Percentiles rank a stretch among this genome's conserved stretches.
Conservation (phyloP, 2,888 invertebrate genomes). For the Arge pagana region DNA sequence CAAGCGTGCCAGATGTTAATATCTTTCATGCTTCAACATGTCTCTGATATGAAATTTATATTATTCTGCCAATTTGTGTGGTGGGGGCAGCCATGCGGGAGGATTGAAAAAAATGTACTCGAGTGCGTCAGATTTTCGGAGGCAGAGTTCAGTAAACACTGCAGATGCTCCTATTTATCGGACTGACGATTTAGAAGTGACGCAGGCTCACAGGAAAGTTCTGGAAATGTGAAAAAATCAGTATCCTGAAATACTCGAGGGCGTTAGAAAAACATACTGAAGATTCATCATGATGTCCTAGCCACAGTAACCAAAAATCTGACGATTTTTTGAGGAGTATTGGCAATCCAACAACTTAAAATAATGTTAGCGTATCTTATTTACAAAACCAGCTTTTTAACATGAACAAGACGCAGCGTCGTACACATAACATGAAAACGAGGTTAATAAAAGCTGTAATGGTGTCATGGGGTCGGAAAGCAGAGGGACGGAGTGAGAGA, state of each 20-base stretch:
- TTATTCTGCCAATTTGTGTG: constrained; percentile 31
- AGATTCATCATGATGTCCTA: constrained; percentile 21
- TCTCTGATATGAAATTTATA: constrained; percentile 26
- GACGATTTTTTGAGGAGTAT: constrained; percentile 15
- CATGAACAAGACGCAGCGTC: too few relatives aligned
- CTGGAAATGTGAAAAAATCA: constrained; percentile 29
- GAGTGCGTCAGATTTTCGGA: constrained; percentile 29
- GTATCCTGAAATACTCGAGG: constrained; percentile 22
- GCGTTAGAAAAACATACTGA: constrained; percentile 23
- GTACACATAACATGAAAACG: too few relatives aligned
- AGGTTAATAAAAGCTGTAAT: too few relatives aligned
- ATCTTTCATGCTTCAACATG: constrained; percentile 23
- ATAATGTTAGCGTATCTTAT: too few relatives aligned
- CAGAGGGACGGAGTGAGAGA: too few relatives aligned
- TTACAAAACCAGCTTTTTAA: too few relatives aligned
- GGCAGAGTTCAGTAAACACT: constrained; percentile 25
- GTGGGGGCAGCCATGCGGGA: constrained; percentile 26
- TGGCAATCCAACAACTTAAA: background rate
- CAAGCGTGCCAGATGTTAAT: background rate
- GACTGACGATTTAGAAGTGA: constrained; percentile 31
- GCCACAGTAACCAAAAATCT: constrained; percentile 16
- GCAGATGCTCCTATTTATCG: constrained; percentile 26
- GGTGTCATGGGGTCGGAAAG: too few relatives aligned
- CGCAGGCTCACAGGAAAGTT: constrained; percentile 28
- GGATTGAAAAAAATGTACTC: constrained; percentile 28